Percentiles rank a stretch among this genome's conserved stretches.
phyloP scores from a whole-genome alignment of 2,113 vertebrate genomes.

The Dipodomys stephensi region DNA sequence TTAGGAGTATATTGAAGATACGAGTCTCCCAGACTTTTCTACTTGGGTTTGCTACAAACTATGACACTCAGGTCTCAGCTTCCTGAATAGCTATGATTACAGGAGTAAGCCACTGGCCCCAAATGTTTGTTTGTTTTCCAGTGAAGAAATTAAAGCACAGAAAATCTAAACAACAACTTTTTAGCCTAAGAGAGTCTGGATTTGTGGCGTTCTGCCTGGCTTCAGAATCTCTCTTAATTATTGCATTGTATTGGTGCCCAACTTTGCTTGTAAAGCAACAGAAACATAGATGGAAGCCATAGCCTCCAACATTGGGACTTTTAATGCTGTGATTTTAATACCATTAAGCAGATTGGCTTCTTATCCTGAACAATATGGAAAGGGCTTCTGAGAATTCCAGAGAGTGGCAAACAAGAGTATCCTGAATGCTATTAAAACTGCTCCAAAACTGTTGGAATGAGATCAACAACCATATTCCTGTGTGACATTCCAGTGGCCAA shows the following conservation, averaged over 20 bases:
- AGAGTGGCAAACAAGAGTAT: background rate
- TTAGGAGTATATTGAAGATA: too few relatives aligned
- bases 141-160: background rate
- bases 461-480: background rate
- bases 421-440: background rate
- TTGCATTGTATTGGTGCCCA: background rate
- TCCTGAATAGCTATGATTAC: too few relatives aligned
- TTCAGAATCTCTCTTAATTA: background rate
- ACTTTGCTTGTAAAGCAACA: background rate
- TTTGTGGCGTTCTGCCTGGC: background rate
- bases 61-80: too few relatives aligned
- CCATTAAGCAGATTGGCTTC: constrained; percentile 21
- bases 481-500: constrained; percentile 11
- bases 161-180: background rate
- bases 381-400: background rate
- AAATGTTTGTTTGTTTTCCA: background rate
- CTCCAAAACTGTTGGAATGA: background rate
- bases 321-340: background rate
- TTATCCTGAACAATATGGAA: constrained; percentile 5
- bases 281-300: background rate
- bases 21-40: too few relatives aligned
- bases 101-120: too few relatives aligned
- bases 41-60: too few relatives aligned
- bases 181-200: background rate
- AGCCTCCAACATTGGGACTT: background rate